Evolutionary conservation across 2,113 vertebrate genomes (phyloP).

Genomic region (Lasiurus cinereus): DNA sequence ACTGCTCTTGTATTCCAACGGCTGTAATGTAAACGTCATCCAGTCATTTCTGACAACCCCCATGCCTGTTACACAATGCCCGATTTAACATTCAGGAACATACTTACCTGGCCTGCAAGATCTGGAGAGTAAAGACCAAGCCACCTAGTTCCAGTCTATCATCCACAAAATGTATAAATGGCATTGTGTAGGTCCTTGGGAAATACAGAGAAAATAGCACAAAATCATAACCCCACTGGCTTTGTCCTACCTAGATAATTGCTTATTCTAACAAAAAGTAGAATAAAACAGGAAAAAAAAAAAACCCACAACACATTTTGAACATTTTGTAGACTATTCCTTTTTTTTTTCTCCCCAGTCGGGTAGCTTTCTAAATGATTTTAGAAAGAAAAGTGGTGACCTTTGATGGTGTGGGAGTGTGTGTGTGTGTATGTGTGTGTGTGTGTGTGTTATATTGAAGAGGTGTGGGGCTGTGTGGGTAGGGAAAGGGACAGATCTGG

Average conservation of each 20-base stretch:
- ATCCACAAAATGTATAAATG: background rate
- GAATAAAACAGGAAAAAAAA: background rate
- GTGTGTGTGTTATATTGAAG: background rate
- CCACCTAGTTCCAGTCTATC: background rate
- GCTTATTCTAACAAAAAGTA: background rate
- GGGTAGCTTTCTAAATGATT: background rate
- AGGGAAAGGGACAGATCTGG: background rate
- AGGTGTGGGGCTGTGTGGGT: fast-evolving
- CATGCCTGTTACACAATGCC: background rate
- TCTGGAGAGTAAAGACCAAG: background rate
- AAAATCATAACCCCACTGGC: background rate
- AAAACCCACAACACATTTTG: background rate
- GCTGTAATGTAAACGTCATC: background rate
- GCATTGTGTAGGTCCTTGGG: background rate
- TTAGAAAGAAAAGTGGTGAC: background rate
- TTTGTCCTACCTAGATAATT: background rate
- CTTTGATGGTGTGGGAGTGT: background rate
- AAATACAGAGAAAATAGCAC: background rate
- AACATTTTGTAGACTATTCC: background rate
- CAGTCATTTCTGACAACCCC: background rate
- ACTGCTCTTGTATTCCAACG: background rate
- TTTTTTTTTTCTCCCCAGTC: background rate
- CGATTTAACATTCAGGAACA: background rate
- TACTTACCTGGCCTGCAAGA: background rate
- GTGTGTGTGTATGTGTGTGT: no score